Conservation (phyloP, 1,140 invertebrate genomes). For the Rhagoletis zephyria region DNA sequence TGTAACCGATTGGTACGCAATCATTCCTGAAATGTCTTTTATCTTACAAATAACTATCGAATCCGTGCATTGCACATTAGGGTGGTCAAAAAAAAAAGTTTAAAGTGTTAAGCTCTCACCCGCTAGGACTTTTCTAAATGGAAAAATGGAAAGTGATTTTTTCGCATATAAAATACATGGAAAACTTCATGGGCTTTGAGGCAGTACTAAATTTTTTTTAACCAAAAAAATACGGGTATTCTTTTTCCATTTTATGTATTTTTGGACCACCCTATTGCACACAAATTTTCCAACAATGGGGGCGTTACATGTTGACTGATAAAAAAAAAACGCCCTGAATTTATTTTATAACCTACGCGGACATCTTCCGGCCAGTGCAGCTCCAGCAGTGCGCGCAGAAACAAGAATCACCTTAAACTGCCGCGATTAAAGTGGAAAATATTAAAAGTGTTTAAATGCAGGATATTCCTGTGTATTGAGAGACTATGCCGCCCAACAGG, state of each 20-base stretch:
- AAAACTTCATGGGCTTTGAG: too few relatives aligned
- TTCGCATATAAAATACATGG: too few relatives aligned
- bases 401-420: not conserved
- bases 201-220: too few relatives aligned
- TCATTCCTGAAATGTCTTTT: not conserved
- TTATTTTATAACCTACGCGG: not conserved
- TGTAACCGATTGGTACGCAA: constrained; percentile 23
- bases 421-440: not conserved
- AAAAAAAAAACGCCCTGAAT: constrained; percentile 29
- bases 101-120: too few relatives aligned
- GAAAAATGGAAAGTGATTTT: too few relatives aligned
- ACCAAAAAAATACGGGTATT: too few relatives aligned
- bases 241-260: too few relatives aligned
- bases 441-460: not conserved
- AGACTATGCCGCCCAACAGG: not conserved
- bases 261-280: not conserved
- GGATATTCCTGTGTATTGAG: not conserved
- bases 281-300: not conserved
- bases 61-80: not conserved
- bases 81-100: too few relatives aligned
- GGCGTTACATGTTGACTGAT: not conserved
- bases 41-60: not conserved
- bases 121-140: too few relatives aligned
- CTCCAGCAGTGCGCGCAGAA: constrained; percentile 5
- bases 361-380: not conserved